A percentile compares a stretch with the other conserved stretches of the same genome.
These are phyloP conservation scores for Meloidogyne chitwoodi DNA, from an alignment of 1,140 invertebrate genomes.

Conservation along the genomic window DNA sequence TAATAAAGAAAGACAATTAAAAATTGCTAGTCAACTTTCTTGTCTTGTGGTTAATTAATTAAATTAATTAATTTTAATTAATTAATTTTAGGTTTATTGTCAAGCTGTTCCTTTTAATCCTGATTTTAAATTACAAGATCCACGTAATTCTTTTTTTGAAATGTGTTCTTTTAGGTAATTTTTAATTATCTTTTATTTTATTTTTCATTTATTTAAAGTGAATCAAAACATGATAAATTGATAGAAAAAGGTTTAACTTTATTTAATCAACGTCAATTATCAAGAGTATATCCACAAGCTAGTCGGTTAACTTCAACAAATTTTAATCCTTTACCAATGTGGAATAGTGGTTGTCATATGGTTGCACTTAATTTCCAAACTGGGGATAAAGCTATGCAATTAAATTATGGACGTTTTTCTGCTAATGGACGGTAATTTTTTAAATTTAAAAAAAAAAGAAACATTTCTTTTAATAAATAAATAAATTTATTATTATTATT, in stretches of 20 bases:
- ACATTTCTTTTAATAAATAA: neutral
- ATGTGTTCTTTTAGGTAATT: conserved; percentile 54
- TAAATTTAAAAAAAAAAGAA: neutral
- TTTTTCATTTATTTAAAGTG: conserved; percentile 24
- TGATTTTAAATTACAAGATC: conserved; percentile 44
- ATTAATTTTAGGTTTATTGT: conserved; percentile 22
- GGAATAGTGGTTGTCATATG: conserved; percentile 94
- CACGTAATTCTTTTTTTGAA: conserved; percentile 48
- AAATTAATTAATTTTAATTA: conserved; percentile 1
- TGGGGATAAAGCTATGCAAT: conserved; percentile 54
- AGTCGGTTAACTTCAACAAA: conserved; percentile 92
- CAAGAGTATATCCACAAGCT: conserved; percentile 82
- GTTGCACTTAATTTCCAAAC: conserved; percentile 58
- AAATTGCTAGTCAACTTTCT: conserved; percentile 56
- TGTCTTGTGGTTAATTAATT: conserved; percentile 47
- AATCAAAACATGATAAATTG: conserved; percentile 56
- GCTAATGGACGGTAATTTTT: conserved; percentile 30
- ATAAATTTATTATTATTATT: neutral
- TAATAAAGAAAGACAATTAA: conserved; percentile 50
- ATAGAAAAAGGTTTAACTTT: conserved; percentile 47
- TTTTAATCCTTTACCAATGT: conserved; percentile 87
- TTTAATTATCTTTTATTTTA: neutral
- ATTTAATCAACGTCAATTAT: conserved; percentile 66
- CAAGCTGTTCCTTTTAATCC: conserved; percentile 59
- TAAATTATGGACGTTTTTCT: conserved; percentile 56